phyloP scores from a whole-genome alignment of 2,888 invertebrate species.

The Nephrocerus scutellatus region DNA sequence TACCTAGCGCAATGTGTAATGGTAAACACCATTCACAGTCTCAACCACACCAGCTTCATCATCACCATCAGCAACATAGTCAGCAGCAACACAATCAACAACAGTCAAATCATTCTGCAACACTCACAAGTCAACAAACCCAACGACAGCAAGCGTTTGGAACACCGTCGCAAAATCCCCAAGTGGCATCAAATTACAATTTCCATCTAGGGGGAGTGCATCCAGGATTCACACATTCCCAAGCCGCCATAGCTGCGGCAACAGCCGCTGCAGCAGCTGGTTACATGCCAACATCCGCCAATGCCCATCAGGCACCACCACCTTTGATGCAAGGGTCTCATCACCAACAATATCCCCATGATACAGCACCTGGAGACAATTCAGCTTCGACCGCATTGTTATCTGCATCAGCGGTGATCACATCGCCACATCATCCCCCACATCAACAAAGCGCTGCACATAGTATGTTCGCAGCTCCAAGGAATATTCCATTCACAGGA shows the following conservation, averaged over 20 bases:
- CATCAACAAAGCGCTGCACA: too few relatives aligned
- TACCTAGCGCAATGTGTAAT: too few relatives aligned
- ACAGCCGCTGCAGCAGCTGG: slow-evolving; percentile 23
- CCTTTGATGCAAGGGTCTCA: too few relatives aligned
- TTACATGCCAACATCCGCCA: slow-evolving; percentile 40
- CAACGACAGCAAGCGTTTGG: slow-evolving; percentile 22
- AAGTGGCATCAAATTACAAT: slow-evolving; percentile 17
- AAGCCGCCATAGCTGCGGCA: slow-evolving; percentile 20
- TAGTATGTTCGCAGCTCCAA: too few relatives aligned
- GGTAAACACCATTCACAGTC: slow-evolving; percentile 21
- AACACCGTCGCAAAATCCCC: slow-evolving; percentile 16
- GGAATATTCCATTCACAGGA: too few relatives aligned
- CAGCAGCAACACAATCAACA: slow-evolving; percentile 15
- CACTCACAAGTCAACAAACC: slow-evolving; percentile 16
- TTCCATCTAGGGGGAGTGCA: slow-evolving; percentile 18
- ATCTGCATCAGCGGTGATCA: too few relatives aligned
- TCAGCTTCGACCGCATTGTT: too few relatives aligned
- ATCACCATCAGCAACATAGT: slow-evolving; percentile 17
- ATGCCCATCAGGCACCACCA: too few relatives aligned
- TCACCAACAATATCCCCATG: too few relatives aligned
- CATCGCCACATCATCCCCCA: too few relatives aligned
- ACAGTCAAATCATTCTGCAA: slow-evolving; percentile 19
- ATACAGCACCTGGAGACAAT: too few relatives aligned
- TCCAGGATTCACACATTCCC: slow-evolving; percentile 20
- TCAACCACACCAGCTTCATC: slow-evolving; percentile 18